Base-by-base conservation (phyloP, 1,140 invertebrate species). In the Lineus longissimus region DNA sequence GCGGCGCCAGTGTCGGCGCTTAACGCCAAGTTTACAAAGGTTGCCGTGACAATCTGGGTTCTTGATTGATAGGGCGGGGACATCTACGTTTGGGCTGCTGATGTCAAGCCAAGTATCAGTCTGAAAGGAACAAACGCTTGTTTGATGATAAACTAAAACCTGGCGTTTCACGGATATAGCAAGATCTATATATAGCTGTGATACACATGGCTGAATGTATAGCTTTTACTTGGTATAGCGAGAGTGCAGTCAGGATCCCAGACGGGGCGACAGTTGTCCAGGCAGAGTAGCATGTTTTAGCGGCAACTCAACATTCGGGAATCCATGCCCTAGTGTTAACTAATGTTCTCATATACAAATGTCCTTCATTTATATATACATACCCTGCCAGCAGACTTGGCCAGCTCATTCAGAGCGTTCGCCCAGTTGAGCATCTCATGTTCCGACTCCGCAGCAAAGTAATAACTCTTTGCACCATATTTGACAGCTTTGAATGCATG, bases 31-130 rank as follows among this genome's bases (percentile, higher is more conserved):
- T 80, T 95, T 96, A 73, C 88, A 87, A 23, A 97, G 84, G 79
- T 91, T 92, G 17, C 95, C 95, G 73, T 90, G 90, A 81, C 94
- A 97, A 73, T 97, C 94, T 0, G 93, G 89, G 62, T 90, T 84
- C 27, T 86, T 84, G 62, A 96, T 89, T 43, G 87, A 86, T 51
- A 82, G 70, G 11, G 84, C 83, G 55, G 83, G 80, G 17, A 83
- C 64, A 9, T 78, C 74, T 2, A 83, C 78, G 71, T 85, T 82
- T 33, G 78, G 72, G 23, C 80, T 83, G 36, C 87, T 88, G 17
- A 87, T 85, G 65, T 90, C 89, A 63, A 93, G 77, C 87, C 90
- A 93, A n/a, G 87, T 85, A 78, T 92, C 90, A 47, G 85, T 85
- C 89, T 91, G 78, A 25, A 67, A 67, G 59, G 23, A 55, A 29